Evolutionary conservation across 1,140 invertebrate genomes (phyloP), one percentile per base, ranked within the genome.

Genomic region (Cyclina sinensis): DNA sequence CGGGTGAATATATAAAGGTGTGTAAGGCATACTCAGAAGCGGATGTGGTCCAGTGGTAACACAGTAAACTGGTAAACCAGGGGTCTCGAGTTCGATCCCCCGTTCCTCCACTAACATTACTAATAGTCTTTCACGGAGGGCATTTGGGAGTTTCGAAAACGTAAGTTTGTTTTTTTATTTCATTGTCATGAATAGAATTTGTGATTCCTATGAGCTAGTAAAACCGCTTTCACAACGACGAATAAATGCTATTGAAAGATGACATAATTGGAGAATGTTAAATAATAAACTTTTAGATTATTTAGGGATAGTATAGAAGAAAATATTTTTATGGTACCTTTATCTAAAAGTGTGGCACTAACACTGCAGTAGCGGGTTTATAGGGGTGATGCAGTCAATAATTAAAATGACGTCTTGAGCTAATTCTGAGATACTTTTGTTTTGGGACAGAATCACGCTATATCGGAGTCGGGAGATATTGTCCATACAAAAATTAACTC

Each of bases 221-320:
- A 65, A 32, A 65, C 59, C 30, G 59, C 59, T 65, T 7, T 46
- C 43, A 65, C 59, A 65, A 7, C 59, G 30, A 65, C 59, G 30
- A 65, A 65, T 65, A 65, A 65, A n/a, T 65, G 59, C 59, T 65
- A 65, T 65, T 65, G 43, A 65, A 65, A 65, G 59, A 65, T 65
- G 59, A n/a, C 59, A 65, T 65, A 65, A 32, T 65, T 65, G 59
- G 30, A 65, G 59, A 65, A 65, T 7, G 59, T 65, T 65, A n/a
- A 65, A 65, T 11, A 11, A 65, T 65, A n/a, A 65, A 65, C 7
- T 65, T 65, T 65, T 11, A 65, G 59, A 65, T 65, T 65, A 65
- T 65, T 65, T 65, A 65, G 59, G n/a, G 59, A 65, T 65, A 65
- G 59, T 65, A 65, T 65, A 21, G 43, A 46, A 46, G 43, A 46